phyloP scores from a whole-genome alignment of 2,888 invertebrate species.

The Sphaerophoria rueppellii region DNA sequence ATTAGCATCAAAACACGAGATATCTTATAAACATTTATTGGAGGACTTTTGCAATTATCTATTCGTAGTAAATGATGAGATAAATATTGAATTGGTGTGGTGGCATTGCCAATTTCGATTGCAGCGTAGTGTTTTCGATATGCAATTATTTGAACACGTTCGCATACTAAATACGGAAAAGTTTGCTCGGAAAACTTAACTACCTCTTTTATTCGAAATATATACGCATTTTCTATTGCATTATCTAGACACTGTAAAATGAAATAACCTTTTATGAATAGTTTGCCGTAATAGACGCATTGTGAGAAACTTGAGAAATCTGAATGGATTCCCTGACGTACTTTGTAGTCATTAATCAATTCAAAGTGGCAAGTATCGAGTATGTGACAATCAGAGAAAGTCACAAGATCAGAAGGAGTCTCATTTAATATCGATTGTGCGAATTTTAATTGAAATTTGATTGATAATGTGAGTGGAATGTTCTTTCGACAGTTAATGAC shows the following conservation, averaged over 20 bases:
- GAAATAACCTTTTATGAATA: constrained; percentile 9
- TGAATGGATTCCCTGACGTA: constrained; percentile 5
- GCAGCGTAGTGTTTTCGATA: constrained; percentile 11
- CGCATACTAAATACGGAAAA: constrained; percentile 5
- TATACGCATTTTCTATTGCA: background rate
- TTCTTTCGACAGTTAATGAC: background rate
- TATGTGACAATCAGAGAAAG: constrained; percentile 3
- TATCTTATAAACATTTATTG: constrained; percentile 11
- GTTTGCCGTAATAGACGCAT: constrained; percentile 1
- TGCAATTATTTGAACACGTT: background rate
- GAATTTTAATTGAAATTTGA: constrained; percentile 3
- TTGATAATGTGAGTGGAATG: background rate
- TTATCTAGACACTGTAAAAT: background rate
- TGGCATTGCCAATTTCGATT: constrained; percentile 3
- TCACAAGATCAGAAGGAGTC: background rate
- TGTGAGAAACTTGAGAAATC: background rate
- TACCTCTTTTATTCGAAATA: constrained; percentile 8
- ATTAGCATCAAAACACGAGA: background rate
- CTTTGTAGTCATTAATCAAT: background rate
- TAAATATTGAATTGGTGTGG: background rate
- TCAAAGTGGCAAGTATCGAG: background rate
- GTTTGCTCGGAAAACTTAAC: background rate
- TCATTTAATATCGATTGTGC: background rate
- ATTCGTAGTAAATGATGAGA: constrained; percentile 4
- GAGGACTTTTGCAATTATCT: constrained; percentile 10